A percentile compares a stretch with the other conserved stretches of the same genome.
These are phyloP conservation scores for Acleris literana DNA, from an alignment of 2,888 invertebrate species.

Conservation along the genomic window DNA sequence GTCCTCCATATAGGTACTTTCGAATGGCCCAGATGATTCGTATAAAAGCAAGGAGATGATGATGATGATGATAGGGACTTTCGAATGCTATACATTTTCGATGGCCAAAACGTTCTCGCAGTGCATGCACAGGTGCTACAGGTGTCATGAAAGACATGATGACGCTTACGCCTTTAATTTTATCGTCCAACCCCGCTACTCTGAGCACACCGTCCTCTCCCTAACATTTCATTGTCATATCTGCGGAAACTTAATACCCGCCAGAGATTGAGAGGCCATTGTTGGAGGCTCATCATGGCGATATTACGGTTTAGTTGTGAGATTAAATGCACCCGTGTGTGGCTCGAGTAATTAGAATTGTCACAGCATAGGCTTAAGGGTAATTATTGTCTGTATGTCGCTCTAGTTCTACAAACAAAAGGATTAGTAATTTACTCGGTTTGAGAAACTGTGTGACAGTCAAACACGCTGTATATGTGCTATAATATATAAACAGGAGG, in stretches of 20 bases:
- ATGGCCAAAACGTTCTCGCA: too few relatives aligned
- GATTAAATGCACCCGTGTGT: constrained; percentile 59
- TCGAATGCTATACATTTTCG: too few relatives aligned
- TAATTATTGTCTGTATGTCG: background rate
- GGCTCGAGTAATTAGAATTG: constrained; percentile 31
- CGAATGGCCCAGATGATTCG: too few relatives aligned
- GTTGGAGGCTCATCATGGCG: constrained; percentile 52
- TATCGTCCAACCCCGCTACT: constrained; percentile 12
- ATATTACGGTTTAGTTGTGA: constrained; percentile 53
- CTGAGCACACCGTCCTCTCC: constrained; percentile 28
- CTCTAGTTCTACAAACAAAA: too few relatives aligned
- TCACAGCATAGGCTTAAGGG: constrained; percentile 12
- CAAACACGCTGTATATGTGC: background rate
- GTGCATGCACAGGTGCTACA: too few relatives aligned
- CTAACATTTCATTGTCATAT: constrained; percentile 59
- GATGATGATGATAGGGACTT: too few relatives aligned
- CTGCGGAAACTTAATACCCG: constrained; percentile 73
- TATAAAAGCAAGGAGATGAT: too few relatives aligned
- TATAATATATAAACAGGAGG: too few relatives aligned
- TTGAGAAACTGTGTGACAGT: too few relatives aligned
- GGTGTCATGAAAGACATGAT: too few relatives aligned
- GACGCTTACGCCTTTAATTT: background rate
- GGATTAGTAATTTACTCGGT: too few relatives aligned
- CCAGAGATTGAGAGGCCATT: constrained; percentile 67
- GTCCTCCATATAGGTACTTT: too few relatives aligned